Evolutionary conservation across 2,888 invertebrate genomes (phyloP).

Genomic region (Oeneis ivallda): DNA sequence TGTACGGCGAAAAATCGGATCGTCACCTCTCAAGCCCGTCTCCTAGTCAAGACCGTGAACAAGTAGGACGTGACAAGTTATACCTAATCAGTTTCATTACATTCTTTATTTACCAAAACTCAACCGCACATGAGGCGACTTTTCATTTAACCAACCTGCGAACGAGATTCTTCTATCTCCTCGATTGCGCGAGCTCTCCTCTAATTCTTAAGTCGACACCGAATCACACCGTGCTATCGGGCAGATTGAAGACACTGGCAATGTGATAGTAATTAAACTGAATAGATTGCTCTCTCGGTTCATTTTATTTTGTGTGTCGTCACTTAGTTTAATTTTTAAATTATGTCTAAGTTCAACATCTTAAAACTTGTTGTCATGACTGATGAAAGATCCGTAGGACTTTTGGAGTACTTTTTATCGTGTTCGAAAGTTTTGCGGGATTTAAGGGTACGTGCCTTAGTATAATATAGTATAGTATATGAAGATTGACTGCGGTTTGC

Average conservation of each 20-base stretch:
- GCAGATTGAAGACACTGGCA: not conserved
- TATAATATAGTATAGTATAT: conserved; percentile 23
- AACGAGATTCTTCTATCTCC: conserved; percentile 6
- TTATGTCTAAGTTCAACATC: not conserved
- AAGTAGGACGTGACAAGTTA: not conserved
- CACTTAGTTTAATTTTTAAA: not conserved
- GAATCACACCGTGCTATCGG: not conserved
- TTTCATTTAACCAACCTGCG: not conserved
- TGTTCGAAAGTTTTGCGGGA: conserved; percentile 1
- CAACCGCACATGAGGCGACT: not conserved
- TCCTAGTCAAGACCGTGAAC: not conserved
- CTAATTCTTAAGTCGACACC: not conserved
- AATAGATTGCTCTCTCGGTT: not conserved
- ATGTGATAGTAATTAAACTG: not conserved
- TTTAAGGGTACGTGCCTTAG: conserved; percentile 28
- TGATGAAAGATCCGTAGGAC: conserved; percentile 12
- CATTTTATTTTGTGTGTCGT: not conserved
- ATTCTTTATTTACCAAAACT: not conserved
- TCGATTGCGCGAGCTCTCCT: not conserved
- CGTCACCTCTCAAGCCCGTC: conserved; percentile 10
- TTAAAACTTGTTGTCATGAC: not conserved
- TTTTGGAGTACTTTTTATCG: conserved; percentile 16
- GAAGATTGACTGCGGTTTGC: conserved; percentile 7
- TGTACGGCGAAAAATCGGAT: conserved; percentile 28
- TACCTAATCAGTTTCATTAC: not conserved